Conservation (phyloP, 1,140 invertebrate species). For the Chrysoperla carnea region DNA sequence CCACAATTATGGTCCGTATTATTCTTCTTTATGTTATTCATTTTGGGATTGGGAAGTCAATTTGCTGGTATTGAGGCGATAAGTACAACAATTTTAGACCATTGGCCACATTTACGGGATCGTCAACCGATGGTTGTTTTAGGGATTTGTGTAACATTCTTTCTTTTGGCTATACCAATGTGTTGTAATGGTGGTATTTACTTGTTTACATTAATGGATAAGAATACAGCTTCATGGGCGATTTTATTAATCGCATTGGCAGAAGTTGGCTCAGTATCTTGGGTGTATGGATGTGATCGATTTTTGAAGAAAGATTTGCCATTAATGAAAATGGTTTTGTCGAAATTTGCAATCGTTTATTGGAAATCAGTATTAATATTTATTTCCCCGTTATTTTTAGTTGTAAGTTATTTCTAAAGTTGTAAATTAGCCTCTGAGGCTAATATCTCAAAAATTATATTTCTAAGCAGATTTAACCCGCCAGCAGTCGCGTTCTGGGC, state of each 20-base stretch:
- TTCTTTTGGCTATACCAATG: slow-evolving; percentile 48
- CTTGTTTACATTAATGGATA: slow-evolving; percentile 58
- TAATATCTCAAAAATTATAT: too few species aligned
- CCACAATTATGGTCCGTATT: slow-evolving; percentile 61
- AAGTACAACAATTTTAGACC: slow-evolving; percentile 53
- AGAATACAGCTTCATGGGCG: slow-evolving; percentile 70
- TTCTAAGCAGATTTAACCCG: too few species aligned
- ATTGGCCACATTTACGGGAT: slow-evolving; percentile 42
- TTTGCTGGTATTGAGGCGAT: slow-evolving; percentile 70
- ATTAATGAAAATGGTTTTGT: slow-evolving; percentile 36
- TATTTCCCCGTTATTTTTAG: slow-evolving; percentile 29
- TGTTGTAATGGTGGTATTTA: slow-evolving; percentile 53
- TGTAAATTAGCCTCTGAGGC: too few species aligned
- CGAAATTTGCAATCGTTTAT: slow-evolving; percentile 24
- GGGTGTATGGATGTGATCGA: slow-evolving; percentile 49
- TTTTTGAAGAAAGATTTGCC: slow-evolving; percentile 30
- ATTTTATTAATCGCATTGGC: slow-evolving; percentile 56
- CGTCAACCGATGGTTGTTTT: slow-evolving; percentile 39
- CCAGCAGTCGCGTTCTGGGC: too few species aligned
- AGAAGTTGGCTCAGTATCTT: slow-evolving; percentile 47
- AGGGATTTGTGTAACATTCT: slow-evolving; percentile 37
- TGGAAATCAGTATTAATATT: slow-evolving; percentile 37
- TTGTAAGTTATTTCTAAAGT: slow-evolving; percentile 26
- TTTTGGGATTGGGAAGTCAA: slow-evolving; percentile 58
- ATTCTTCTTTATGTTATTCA: slow-evolving; percentile 73